A percentile compares a stretch with the other conserved stretches of the same genome.
phyloP scores from a whole-genome alignment of 2,888 invertebrate species.

The Formica aserva region DNA sequence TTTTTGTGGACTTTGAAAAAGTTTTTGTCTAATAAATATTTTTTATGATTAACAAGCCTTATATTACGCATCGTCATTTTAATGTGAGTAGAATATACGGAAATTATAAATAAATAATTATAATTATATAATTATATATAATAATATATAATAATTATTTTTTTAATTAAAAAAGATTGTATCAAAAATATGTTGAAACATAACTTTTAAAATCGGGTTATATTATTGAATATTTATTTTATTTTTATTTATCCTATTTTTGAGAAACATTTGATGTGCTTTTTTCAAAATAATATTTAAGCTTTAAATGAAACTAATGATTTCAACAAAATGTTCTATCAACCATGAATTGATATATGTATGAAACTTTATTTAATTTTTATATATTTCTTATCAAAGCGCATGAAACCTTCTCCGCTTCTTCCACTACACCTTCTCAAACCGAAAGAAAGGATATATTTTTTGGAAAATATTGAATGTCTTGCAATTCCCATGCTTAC shows the following conservation, averaged over 20 bases:
- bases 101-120: not conserved
- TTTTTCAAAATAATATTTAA: constrained; percentile 18
- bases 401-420: constrained; percentile 66
- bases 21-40: not conserved
- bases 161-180: constrained; percentile 8
- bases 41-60: constrained; percentile 8
- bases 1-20: not conserved
- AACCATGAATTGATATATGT: not conserved
- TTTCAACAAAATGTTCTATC: constrained; percentile 1
- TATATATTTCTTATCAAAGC: not conserved
- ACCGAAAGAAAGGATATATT: constrained; percentile 38
- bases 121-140: not conserved
- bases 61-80: not conserved
- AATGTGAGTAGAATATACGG: not conserved
- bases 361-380: not conserved
- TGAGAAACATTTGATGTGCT: not conserved
- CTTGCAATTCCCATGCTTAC: constrained; percentile 55
- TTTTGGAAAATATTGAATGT: constrained; percentile 28
- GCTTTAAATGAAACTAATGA: not conserved
- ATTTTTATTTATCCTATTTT: not conserved
- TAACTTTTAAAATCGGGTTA: not conserved
- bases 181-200: constrained; percentile 1
- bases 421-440: constrained; percentile 40
- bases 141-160: not conserved
- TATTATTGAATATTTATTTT: not conserved